These are phyloP conservation scores for Drosophila leontia DNA, from an alignment of 1,140 invertebrate genomes.

Conservation along the genomic window DNA sequence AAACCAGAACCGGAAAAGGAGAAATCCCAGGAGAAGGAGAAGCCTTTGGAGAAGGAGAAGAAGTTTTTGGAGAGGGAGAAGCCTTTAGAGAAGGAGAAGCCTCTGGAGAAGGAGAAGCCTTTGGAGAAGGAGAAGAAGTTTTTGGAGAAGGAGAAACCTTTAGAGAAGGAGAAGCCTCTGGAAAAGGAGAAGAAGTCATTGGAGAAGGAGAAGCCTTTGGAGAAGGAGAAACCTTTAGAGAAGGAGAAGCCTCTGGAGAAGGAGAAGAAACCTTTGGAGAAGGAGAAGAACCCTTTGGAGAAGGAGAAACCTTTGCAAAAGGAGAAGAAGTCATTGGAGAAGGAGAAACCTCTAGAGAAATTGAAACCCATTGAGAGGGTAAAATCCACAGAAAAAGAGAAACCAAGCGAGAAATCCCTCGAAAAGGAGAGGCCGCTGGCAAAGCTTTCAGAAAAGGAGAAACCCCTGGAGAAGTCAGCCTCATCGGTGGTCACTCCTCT, in stretches of 20 bases:
- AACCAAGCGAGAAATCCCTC: constrained; percentile 5
- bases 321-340: not conserved
- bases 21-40: constrained; percentile 8
- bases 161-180: not conserved
- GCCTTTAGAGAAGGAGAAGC: not conserved
- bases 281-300: not conserved
- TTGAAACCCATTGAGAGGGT: not conserved
- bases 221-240: not conserved
- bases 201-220: not conserved
- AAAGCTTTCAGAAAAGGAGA: too few relatives aligned
- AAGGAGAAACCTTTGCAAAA: not conserved
- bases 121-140: not conserved
- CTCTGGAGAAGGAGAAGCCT: not conserved
- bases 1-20: constrained; percentile 8
- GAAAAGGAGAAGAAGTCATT: constrained; percentile 2
- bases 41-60: not conserved
- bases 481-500: not conserved
- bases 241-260: not conserved
- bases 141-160: not conserved
- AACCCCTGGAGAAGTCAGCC: not conserved
- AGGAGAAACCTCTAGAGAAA: constrained; percentile 9
- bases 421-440: constrained; percentile 5
- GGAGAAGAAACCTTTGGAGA: constrained; percentile 12
- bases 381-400: constrained; percentile 16
- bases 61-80: not conserved